Base-by-base conservation (phyloP, 2,888 invertebrate species). In the Plagodis pulveraria region DNA sequence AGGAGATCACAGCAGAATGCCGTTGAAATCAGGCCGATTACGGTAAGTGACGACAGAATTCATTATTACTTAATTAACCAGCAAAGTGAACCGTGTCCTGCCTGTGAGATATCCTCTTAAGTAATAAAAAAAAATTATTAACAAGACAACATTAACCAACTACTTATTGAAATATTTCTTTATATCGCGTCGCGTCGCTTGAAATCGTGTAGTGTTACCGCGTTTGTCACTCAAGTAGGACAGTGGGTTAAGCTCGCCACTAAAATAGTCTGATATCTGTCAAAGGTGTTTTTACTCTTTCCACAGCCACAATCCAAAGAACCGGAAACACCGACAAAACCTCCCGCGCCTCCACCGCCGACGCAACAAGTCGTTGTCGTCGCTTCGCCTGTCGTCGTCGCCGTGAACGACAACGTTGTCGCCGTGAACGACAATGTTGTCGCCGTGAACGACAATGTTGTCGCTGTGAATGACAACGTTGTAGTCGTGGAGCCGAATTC, bases 401-500 rank as follows among this genome's bases (percentile, higher is more conserved):
- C 77, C 0, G 83, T 76, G 7, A 63, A 54, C 54, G 57, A 57
- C 51, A 57, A 43, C 47, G 8, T 50, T 0, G 60, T 34, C 4
- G 56, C 45, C 12, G 42, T 54, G 34, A 44, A 40, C 8, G 60
- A 60, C 50, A 65, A 63, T 35, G 79, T 84, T 60, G 76, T 83
- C 54, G 65, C 84, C 58, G 83, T 85, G 55, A 40, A 36, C 12
- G 62, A 62, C 52, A 66, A 63, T 36, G 78, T 83, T 61, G 76
- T 84, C 5, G 55, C 38, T 6, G 33, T 53, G 12, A 46, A 32
- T 12, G 64, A 64, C 57, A 67, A 63, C 35, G 80, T 84, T 56
- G 76, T 84, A 55, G 65, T 85, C 55, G 84, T 86, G 50, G 91
- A 89, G 66, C 91, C 91, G 42, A 96, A 96, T 86, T 96, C 96